Percentiles rank a stretch among this genome's conserved stretches.
phyloP scores from a whole-genome alignment of 1,140 invertebrate species.

The Cydia splendana region DNA sequence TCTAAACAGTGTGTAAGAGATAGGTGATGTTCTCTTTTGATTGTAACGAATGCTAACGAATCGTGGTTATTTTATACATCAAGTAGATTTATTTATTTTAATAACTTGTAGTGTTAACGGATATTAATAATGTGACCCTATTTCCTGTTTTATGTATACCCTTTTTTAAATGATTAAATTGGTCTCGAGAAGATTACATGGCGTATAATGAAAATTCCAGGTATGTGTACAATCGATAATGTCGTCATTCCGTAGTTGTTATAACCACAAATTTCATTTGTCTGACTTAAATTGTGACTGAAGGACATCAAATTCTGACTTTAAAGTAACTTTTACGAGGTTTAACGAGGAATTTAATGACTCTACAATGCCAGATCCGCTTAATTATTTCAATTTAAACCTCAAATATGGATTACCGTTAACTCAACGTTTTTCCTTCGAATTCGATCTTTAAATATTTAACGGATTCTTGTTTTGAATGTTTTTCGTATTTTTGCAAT shows the following conservation, averaged over 20 bases:
- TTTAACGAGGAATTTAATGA: not conserved
- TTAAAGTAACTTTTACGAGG: not conserved
- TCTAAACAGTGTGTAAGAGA: slow-evolving; percentile 41
- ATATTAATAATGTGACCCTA: slow-evolving; percentile 28
- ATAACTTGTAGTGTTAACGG: slow-evolving; percentile 51
- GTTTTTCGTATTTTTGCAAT: slow-evolving; percentile 38
- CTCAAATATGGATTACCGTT: slow-evolving; percentile 48
- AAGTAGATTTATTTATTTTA: slow-evolving; percentile 66
- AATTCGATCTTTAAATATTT: slow-evolving; percentile 77
- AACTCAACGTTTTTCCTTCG: slow-evolving; percentile 73
- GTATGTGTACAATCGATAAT: slow-evolving; percentile 75
- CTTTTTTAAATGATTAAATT: slow-evolving; percentile 41
- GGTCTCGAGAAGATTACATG: slow-evolving; percentile 53
- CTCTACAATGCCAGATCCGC: not conserved
- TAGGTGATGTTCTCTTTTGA: slow-evolving; percentile 58
- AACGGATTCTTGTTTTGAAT: slow-evolving; percentile 71
- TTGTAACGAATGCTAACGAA: slow-evolving; percentile 77
- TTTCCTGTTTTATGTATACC: slow-evolving; percentile 47
- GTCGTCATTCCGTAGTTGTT: slow-evolving; percentile 57
- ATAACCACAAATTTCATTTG: slow-evolving; percentile 56
- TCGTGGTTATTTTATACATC: slow-evolving; percentile 64
- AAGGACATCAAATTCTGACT: not conserved
- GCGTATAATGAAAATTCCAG: slow-evolving; percentile 69
- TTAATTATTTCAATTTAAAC: not conserved
- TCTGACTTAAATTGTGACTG: slow-evolving; percentile 33